Evolutionary conservation across 92 coral and sea anemone genomes (phyloP).

Genomic region (Anthopleura xanthogrammica): DNA sequence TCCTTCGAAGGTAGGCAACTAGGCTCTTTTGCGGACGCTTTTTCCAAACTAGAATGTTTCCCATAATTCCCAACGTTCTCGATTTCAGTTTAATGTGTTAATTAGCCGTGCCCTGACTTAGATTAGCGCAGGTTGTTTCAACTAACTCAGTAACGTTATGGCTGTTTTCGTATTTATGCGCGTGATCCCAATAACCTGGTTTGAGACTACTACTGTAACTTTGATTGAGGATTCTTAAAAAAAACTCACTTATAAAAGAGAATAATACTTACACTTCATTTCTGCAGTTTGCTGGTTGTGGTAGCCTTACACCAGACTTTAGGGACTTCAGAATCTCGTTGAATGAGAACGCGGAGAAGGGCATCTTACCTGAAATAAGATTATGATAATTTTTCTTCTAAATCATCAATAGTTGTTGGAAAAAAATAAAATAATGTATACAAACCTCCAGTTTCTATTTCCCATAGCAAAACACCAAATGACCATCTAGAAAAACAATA

Average conservation of each 20-base stretch:
- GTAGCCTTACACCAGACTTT: conserved; percentile 23
- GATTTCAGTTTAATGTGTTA: too few relatives aligned
- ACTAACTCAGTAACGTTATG: too few relatives aligned
- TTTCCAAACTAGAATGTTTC: too few relatives aligned
- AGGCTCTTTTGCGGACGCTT: too few relatives aligned
- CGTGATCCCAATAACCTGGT: not conserved
- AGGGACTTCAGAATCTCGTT: conserved; percentile 19
- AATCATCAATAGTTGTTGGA: not conserved
- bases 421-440: not conserved
- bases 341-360: not conserved
- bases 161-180: too few relatives aligned
- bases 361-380: conserved; percentile 15
- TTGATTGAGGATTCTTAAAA: too few relatives aligned
- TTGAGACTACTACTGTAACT: not conserved
- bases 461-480: conserved; percentile 57
- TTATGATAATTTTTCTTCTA: not conserved
- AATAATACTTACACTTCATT: conserved; percentile 22
- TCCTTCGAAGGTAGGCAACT: too few relatives aligned
- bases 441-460: conserved; percentile 50
- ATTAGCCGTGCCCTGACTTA: too few relatives aligned
- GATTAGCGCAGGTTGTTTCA: too few relatives aligned
- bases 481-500: conserved; percentile 38
- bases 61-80: too few relatives aligned
- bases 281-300: conserved; percentile 28
- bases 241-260: too few relatives aligned